Conservation (phyloP, 2,797 vertebrate genomes). For the Halcyon smyrnensis region DNA sequence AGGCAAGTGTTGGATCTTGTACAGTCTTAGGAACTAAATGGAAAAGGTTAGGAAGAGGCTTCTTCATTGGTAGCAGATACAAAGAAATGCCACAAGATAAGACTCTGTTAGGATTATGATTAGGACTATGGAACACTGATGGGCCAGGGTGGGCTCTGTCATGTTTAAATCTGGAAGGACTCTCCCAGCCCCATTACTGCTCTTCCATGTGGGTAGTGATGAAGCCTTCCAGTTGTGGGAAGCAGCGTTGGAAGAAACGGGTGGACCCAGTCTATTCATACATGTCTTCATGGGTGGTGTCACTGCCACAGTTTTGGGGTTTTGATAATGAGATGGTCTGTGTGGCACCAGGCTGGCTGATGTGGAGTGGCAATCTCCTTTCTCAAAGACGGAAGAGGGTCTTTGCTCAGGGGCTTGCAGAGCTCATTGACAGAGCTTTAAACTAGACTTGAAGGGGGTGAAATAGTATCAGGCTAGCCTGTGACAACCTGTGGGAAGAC, state of each 20-base stretch:
- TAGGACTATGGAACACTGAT: neutral
- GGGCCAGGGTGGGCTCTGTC: neutral
- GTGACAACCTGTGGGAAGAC: neutral
- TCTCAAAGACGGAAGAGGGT: neutral
- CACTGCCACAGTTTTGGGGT: rapidly evolving
- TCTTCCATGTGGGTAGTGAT: neutral
- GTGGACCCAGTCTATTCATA: neutral
- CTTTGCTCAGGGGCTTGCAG: neutral
- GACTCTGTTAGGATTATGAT: neutral
- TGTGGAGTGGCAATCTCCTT: neutral
- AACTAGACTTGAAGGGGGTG: neutral
- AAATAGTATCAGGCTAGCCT: neutral
- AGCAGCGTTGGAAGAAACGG: neutral
- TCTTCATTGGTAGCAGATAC: neutral
- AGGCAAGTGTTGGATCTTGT: neutral
- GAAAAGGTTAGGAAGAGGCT: neutral
- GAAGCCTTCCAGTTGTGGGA: neutral
- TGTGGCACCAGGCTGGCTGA: neutral
- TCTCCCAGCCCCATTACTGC: neutral
- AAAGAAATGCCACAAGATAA: neutral
- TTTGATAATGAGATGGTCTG: neutral
- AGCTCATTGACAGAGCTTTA: neutral
- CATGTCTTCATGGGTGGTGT: rapidly evolving
- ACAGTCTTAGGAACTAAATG: neutral
- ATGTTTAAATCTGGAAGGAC: neutral